Percentiles rank a stretch among this genome's conserved stretches.
Evolutionary conservation across 2,797 vertebrate genomes (phyloP).

Genomic region (Poecilia velifera): DNA sequence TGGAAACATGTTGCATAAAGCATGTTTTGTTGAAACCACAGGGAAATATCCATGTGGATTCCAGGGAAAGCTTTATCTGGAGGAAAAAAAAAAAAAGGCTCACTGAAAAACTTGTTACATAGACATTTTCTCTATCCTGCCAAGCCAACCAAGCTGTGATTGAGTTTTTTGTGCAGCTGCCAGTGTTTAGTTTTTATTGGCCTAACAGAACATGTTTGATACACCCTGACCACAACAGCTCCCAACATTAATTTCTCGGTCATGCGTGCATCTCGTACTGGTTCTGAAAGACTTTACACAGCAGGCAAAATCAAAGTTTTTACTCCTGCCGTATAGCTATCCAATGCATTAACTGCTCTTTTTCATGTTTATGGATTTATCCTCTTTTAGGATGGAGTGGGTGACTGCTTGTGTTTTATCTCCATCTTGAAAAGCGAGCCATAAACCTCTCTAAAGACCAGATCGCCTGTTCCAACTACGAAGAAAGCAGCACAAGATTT

Average conservation of each 20-base stretch:
- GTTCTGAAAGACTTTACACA: slow-evolving; percentile 55
- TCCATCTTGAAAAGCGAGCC: slow-evolving; percentile 51
- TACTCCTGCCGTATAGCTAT: slow-evolving; percentile 51
- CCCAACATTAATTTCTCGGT: slow-evolving; percentile 59
- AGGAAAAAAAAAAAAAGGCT: slow-evolving; percentile 22
- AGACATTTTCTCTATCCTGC: slow-evolving; percentile 25
- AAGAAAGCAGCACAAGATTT: slow-evolving; percentile 41
- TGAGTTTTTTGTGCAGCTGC: slow-evolving; percentile 53
- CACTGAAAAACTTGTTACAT: slow-evolving; percentile 16
- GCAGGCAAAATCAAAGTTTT: slow-evolving; percentile 62
- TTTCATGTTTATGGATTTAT: slow-evolving; percentile 72
- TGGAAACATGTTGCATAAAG: slow-evolving; percentile 35
- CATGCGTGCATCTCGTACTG: slow-evolving; percentile 39
- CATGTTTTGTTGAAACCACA: slow-evolving; percentile 22
- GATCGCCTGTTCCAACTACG: slow-evolving; percentile 45
- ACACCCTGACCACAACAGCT: slow-evolving; percentile 51
- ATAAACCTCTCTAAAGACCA: slow-evolving; percentile 54
- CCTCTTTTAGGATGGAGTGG: slow-evolving; percentile 56
- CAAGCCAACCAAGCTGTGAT: slow-evolving; percentile 48
- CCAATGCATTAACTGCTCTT: slow-evolving; percentile 61
- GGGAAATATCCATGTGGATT: slow-evolving; percentile 23
- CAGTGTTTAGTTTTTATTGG: slow-evolving; percentile 60
- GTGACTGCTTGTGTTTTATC: slow-evolving; percentile 45
- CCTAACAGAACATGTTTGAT: slow-evolving; percentile 55
- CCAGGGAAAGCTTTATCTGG: slow-evolving; percentile 22